These are phyloP conservation scores for Nibea albiflora DNA, from an alignment of 2,113 vertebrate species.

Conservation along the genomic window DNA sequence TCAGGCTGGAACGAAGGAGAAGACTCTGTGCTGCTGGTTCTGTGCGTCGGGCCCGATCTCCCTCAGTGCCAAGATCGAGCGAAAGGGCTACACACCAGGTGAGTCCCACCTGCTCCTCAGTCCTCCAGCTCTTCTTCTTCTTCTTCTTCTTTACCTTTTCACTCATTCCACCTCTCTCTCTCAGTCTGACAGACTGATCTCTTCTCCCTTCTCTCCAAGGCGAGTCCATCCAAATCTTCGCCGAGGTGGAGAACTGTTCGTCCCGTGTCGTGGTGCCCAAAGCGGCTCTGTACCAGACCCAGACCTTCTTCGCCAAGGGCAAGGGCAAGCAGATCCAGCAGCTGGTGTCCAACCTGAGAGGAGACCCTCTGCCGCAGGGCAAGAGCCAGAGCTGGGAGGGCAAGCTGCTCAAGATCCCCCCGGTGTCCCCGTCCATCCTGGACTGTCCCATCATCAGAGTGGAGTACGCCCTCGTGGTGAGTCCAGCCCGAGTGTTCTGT, in stretches of 20 bases:
- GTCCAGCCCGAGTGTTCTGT: conserved; percentile 19
- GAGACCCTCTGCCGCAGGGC: conserved; percentile 93
- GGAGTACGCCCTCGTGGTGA: conserved; percentile 96
- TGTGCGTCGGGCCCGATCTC: conserved; percentile 99
- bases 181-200: conserved; percentile 72
- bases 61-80: conserved; percentile 99
- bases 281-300: conserved; percentile 98
- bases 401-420: conserved; percentile 95
- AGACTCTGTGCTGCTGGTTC: conserved; percentile 99
- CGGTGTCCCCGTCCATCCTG: conserved; percentile 96
- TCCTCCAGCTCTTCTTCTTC: conserved; percentile 8
- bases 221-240: conserved; percentile 98
- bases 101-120: conserved; percentile 34
- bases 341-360: conserved; percentile 93
- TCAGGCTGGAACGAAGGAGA: conserved; percentile 98
- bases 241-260: conserved; percentile 98
- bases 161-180: conserved; percentile 46
- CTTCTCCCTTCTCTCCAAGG: conserved; percentile 81
- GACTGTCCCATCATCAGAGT: conserved; percentile 98
- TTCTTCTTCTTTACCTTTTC: conserved; percentile 2
- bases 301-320: conserved; percentile 98
- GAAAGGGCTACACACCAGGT: conserved; percentile 99
- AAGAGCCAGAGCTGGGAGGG: conserved; percentile 99
- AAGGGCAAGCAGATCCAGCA: conserved; percentile 99
- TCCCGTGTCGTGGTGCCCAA: conserved; percentile 97